Base-by-base conservation (phyloP, 2,113 vertebrate species). In the Oncorhynchus gorbuscha region DNA sequence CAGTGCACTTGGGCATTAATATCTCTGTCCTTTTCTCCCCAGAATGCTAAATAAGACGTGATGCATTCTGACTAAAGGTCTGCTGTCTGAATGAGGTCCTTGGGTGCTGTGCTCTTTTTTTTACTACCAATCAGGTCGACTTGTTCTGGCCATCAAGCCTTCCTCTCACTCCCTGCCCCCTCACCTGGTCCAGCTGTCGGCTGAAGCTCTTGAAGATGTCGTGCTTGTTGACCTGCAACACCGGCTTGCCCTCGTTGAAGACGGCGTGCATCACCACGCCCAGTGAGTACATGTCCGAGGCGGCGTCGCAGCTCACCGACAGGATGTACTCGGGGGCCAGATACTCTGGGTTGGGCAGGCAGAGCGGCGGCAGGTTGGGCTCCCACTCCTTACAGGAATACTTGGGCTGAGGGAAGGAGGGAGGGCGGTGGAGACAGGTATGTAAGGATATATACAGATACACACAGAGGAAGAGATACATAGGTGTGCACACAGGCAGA, bases 121-220 rank as follows among this genome's bases (percentile, higher is more conserved):
- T 51, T 3, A 13, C 14, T 11, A 51, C 14, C 3, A 16, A 14
- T 51, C 16, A 45, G 8, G 9, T 45, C 2, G 39, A 45, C 39
- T 12, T 11, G 39, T 45, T 45, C 2, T 45, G 39, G 39, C 39
- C 39, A 45, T 45, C 39, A 45, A 11, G 39, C 39, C 39, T 45
- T 45, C 9, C 20, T 64, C n/a, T 71, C 7, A 11, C 16, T 16
- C 11, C 7, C 12, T 8, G 0, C 6, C 20, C 20, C 20, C 5
- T 39, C 92, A 99, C 98, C 95, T 99, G 97, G 91, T 99, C 98
- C 84, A 99, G 91, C 45, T 99, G 98, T 71, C 96, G 92, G 86
- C 98, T 99, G 92, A 99, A 99, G 89, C 98, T 99, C 91, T 98
- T 99, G 86, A 97, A 99, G 88, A 99, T 98, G 91, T 99, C 98